phyloP scores from a whole-genome alignment of 2,888 invertebrate species.

The Sinopyrophorus schimmeli region DNA sequence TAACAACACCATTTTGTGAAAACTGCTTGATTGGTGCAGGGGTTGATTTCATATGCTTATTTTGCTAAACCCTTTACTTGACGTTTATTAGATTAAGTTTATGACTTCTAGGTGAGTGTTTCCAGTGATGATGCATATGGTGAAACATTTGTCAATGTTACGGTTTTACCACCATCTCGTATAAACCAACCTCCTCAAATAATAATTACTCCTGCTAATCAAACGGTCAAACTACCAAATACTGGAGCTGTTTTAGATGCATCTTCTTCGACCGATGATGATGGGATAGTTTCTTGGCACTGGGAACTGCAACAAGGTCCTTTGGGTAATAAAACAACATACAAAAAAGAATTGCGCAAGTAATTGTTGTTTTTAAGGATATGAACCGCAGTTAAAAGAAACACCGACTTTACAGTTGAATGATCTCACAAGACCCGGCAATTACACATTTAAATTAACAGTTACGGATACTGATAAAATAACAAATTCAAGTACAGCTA shows the following conservation, averaged over 20 bases:
- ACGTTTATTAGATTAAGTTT: too few species aligned
- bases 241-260: constrained; percentile 89
- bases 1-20: too few species aligned
- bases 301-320: constrained; percentile 93
- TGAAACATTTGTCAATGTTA: constrained; percentile 85
- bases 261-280: constrained; percentile 68
- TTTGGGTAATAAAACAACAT: constrained; percentile 54
- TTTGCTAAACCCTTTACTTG: too few species aligned
- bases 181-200: constrained; percentile 84
- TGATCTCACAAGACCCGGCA: constrained; percentile 83
- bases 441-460: constrained; percentile 87
- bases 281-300: constrained; percentile 83
- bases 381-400: constrained; percentile 78
- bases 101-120: constrained; percentile 66
- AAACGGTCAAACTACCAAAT: constrained; percentile 87
- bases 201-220: constrained; percentile 81
- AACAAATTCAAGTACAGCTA: constrained; percentile 83
- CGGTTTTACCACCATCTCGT: constrained; percentile 81
- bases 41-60: too few species aligned
- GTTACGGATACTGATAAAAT: constrained; percentile 90
- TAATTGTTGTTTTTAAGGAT: constrained; percentile 60
- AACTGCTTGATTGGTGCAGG: too few species aligned
- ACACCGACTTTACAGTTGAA: constrained; percentile 82
- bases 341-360: too few species aligned
- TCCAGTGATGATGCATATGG: constrained; percentile 78